phyloP scores from a whole-genome alignment of 2,888 invertebrate genomes.

The Protula sp. region DNA sequence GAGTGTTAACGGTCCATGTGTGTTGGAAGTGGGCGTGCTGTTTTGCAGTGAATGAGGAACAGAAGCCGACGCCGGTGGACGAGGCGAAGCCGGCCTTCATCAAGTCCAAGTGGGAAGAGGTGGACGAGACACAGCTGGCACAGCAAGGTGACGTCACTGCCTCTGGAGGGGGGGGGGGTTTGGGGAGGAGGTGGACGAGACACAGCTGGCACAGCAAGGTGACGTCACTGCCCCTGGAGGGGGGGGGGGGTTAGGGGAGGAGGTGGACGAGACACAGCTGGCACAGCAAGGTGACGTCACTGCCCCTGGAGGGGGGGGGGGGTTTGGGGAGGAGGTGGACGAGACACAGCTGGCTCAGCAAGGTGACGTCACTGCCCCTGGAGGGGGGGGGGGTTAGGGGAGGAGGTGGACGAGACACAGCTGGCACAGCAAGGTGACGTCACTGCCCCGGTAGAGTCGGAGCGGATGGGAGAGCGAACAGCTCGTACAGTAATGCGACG shows the following conservation, averaged over 20 bases:
- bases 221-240: no score
- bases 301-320: no score
- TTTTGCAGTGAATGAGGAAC: no score
- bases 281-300: slow-evolving; percentile 62
- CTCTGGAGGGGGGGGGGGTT: no score
- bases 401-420: slow-evolving; percentile 85
- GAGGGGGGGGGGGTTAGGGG: no score
- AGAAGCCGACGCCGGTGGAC: no score
- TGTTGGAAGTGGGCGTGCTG: no score
- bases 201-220: slow-evolving; percentile 65
- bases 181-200: slow-evolving; percentile 94
- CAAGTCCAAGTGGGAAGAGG: slow-evolving; percentile 87
- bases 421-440: slow-evolving; percentile 62
- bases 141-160: slow-evolving; percentile 58
- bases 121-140: slow-evolving; percentile 79
- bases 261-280: slow-evolving; percentile 79
- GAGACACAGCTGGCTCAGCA: slow-evolving; percentile 71
- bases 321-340: slow-evolving; percentile 96
- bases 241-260: no score
- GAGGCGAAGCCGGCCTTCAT: neutral
- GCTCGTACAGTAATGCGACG: slow-evolving; percentile 62
- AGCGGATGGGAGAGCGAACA: slow-evolving; percentile 92
- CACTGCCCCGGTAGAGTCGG: no score
- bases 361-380: no score
- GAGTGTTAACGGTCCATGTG: no score